Base-by-base conservation (phyloP, 2,888 invertebrate genomes). In the Standfussiana lucernea region DNA sequence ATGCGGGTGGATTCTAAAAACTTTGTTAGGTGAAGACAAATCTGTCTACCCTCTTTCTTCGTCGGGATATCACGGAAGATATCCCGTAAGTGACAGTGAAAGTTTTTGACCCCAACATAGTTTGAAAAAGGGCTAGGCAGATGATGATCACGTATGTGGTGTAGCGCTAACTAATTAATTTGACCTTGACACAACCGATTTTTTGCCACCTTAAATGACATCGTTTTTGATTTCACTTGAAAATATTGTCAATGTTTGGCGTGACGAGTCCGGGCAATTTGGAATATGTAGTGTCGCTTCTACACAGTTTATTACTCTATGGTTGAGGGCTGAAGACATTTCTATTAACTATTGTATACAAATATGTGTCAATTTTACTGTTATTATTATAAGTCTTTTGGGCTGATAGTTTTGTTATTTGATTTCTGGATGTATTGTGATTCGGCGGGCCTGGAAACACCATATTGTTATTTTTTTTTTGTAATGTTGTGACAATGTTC, bases 341-440 rank as follows among this genome's bases (percentile, higher is more conserved):
- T 75, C 80, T 82, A 86, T 82, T 86, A 72, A 77, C 77, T 62
- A 59, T 68, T 62, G 50, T 69, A 53, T 69, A n/a, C n/a, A 78
- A 37, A 61, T 40, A 72, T 62, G n/a, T 65, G 28, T 45, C 77
- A 21, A 81, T 74, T 35, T 37, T 42, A 40, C 28, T 71, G 56
- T 28, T 61, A 35, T 28, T 71, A 64, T 28, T 61, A 35, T 32
- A 21, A 53, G 40, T 47, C 7, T 53, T 32, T 35, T 64, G 56
- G 37, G 7, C 4, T n/a, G 35, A 45, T 53, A 74, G n/a, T 68
- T 64, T n/a, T 76, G 15, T 67, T 80, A 68, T 83, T 13, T 32
- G 32, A 62, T 70, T 83, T 53, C 56, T 53, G 69, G 11, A 37
- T 5, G n/a, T 66, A 45, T 53, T 70, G 66, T 45, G 53, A 45